phyloP scores from a whole-genome alignment of 2,113 vertebrate species.

The Solenodon paradoxus region DNA sequence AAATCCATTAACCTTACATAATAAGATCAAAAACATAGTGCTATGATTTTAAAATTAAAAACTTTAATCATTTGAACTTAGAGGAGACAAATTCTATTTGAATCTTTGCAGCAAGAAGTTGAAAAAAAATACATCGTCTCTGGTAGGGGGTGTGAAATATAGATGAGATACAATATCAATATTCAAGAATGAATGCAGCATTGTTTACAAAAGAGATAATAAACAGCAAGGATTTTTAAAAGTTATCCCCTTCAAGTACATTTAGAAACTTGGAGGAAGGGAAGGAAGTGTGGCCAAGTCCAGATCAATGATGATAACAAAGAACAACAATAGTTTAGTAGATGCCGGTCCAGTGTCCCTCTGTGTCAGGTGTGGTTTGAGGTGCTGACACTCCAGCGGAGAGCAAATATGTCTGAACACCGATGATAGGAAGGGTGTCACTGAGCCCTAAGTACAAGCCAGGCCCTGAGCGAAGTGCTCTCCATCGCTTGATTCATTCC shows the following conservation, averaged over 20 bases:
- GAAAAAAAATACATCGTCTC: background rate
- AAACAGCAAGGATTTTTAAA: too few relatives aligned
- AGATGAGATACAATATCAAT: too few relatives aligned
- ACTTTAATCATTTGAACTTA: conserved; percentile 12
- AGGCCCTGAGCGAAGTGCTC: background rate
- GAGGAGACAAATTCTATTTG: background rate
- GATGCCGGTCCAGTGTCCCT: background rate
- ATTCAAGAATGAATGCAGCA: too few relatives aligned
- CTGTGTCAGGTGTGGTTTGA: background rate
- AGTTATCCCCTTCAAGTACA: background rate
- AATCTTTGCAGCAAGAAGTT: background rate
- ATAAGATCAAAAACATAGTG: conserved; percentile 55
- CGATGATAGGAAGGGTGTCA: background rate
- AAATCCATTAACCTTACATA: conserved; percentile 63
- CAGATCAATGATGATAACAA: background rate
- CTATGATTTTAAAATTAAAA: conserved; percentile 33
- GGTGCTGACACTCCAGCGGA: background rate
- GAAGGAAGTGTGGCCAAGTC: background rate
- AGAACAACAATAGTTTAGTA: background rate
- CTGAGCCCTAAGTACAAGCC: background rate
- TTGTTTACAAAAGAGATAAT: too few relatives aligned
- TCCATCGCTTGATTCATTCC: background rate
- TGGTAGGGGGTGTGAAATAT: too few relatives aligned
- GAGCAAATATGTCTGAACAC: background rate
- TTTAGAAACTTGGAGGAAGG: background rate